Base-by-base conservation (phyloP, 1,140 invertebrate genomes). In the Maconellicoccus hirsutus region DNA sequence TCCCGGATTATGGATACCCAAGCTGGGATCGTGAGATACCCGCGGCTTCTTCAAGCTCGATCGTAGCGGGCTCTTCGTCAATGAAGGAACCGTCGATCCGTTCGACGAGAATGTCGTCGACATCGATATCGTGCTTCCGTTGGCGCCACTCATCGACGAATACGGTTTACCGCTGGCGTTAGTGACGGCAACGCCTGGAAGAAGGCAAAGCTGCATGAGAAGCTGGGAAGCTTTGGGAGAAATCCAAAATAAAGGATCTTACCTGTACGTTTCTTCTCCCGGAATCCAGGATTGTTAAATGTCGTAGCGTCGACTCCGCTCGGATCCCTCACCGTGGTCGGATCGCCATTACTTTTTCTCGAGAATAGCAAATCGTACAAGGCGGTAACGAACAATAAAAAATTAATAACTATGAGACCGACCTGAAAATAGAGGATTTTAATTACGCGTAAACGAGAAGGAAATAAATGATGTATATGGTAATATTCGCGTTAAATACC, bases 1-100 rank as follows among this genome's bases (percentile, higher is more conserved):
- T 21, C 90, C 90, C 0, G 90, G 90, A 81, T 93, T 92, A 73
- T 90, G 89, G 38, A 92, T 92, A n/a, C 91, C 91, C 21, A 91
- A 79, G 26, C 83, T 85, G 23, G 82, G 82, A 71, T 82, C 72
- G 73, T 79, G 73, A 69, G 80, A 75, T 21, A 87, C 81, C 73
- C 87, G 83, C 0, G 90, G 89, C 75, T 92, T 92, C 78, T 93
- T 93, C 29, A 92, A 79, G 27, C 89, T 91, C 23, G 90, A 92
- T 4, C 91, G 80, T 6, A 92, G 81, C 0, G 91, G 91, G 1
- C 88, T 89, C n/a, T 86, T 79, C 1, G 84, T 84, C 12, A 82
- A 75, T 22, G 81, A 83, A 1, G 83, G 84, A 14, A 81, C 76
- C 0, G 83, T 83, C 0, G 84, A 83, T 10, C 84, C 84, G 74